phyloP scores from a whole-genome alignment of 2,888 invertebrate species.

The Alitta virens region DNA sequence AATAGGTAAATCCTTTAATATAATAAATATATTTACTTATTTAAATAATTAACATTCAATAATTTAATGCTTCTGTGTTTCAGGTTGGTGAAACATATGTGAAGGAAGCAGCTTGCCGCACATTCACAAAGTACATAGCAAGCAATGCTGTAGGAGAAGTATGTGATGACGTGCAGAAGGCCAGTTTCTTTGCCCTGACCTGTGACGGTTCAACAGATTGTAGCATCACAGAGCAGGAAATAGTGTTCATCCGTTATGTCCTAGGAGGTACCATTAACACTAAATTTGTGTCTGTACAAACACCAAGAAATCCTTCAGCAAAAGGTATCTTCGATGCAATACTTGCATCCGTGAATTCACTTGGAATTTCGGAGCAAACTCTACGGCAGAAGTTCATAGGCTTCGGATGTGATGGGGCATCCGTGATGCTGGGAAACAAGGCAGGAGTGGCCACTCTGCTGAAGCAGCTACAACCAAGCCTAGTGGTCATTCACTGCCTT shows the following conservation, averaged over 20 bases:
- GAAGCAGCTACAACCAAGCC: neutral
- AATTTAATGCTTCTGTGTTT: too few species aligned
- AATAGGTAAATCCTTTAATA: too few species aligned
- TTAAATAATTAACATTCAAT: too few species aligned
- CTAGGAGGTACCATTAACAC: neutral
- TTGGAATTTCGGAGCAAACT: neutral
- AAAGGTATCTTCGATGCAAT: neutral
- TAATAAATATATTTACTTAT: too few species aligned
- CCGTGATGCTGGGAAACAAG: neutral
- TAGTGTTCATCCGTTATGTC: neutral
- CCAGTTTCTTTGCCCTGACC: neutral
- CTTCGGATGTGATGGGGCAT: neutral
- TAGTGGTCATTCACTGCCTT: neutral
- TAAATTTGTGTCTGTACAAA: neutral
- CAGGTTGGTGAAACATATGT: too few species aligned
- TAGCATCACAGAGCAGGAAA: neutral
- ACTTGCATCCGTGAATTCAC: too few species aligned
- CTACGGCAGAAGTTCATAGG: neutral
- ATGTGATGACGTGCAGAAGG: neutral
- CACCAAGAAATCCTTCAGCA: neutral
- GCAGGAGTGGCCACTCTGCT: neutral
- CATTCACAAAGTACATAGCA: too few species aligned
- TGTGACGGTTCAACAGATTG: neutral
- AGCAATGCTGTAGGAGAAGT: too few species aligned
- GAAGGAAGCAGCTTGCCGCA: too few species aligned